These are phyloP conservation scores for Kryptolebias ocellatus DNA, from an alignment of 2,797 vertebrate species.

Conservation along the genomic window DNA sequence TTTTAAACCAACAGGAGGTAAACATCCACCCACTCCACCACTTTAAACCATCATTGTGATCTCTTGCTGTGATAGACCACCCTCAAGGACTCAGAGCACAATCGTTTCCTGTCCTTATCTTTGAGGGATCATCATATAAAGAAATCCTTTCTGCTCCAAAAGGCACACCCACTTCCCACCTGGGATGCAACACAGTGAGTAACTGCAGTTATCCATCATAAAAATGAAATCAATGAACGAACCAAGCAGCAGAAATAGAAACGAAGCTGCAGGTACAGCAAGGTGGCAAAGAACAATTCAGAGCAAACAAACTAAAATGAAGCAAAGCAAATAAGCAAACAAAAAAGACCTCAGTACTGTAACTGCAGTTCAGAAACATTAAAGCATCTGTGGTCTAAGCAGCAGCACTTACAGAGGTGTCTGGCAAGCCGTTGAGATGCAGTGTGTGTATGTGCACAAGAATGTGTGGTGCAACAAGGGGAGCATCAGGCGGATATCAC, in stretches of 20 bases:
- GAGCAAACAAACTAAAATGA: slow-evolving; percentile 6
- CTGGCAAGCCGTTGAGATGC: slow-evolving; percentile 31
- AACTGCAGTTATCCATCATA: neutral
- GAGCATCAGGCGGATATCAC: slow-evolving; percentile 63
- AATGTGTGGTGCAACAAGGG: slow-evolving; percentile 35
- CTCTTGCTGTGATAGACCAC: slow-evolving; percentile 6
- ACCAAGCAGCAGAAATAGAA: slow-evolving; percentile 2
- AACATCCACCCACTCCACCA: neutral
- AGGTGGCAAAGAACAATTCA: neutral
- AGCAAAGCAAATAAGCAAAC: slow-evolving; percentile 3
- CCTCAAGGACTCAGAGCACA: slow-evolving; percentile 16
- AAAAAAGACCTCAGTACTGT: neutral
- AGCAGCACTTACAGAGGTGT: slow-evolving; percentile 61
- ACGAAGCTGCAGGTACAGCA: neutral
- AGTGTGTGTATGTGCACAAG: slow-evolving; percentile 12
- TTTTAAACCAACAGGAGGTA: neutral
- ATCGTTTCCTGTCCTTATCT: slow-evolving; percentile 22
- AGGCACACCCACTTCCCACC: neutral
- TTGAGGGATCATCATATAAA: neutral
- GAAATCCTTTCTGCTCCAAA: neutral
- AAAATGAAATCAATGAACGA: neutral
- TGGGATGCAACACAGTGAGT: slow-evolving; percentile 7
- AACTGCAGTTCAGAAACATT: slow-evolving; percentile 25
- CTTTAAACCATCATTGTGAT: slow-evolving; percentile 7
- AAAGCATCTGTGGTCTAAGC: slow-evolving; percentile 57